These are phyloP conservation scores for Himantopus leucocephalus DNA, from an alignment of 2,113 vertebrate genomes.

Conservation along the genomic window DNA sequence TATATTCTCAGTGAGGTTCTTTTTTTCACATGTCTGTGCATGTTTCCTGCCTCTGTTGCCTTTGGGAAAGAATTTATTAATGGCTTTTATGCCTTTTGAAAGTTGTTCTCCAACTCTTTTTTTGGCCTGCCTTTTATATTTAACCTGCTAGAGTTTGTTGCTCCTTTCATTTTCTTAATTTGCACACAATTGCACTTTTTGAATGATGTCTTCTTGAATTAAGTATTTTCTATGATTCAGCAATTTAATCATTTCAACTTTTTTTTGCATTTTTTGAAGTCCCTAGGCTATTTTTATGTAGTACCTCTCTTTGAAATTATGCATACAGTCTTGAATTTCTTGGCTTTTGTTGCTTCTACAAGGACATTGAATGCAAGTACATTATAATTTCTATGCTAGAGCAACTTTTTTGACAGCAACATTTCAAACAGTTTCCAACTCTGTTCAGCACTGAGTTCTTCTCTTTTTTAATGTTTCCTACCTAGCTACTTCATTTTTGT, in stretches of 20 bases:
- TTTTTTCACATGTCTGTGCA: neutral
- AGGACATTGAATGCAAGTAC: neutral
- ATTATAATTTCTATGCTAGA: neutral
- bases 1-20: neutral
- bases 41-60: neutral
- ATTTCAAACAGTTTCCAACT: neutral
- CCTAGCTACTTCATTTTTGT: neutral
- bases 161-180: neutral
- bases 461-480: neutral
- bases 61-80: neutral
- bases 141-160: neutral
- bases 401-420: neutral
- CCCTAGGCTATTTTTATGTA: neutral
- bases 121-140: neutral
- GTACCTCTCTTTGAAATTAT: neutral
- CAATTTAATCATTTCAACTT: neutral
- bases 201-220: neutral
- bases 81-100: neutral
- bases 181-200: neutral
- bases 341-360: neutral
- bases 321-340: neutral
- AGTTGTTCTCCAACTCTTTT: neutral
- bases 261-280: neutral
- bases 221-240: conserved; percentile 1
- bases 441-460: neutral